A percentile compares a stretch with the other conserved stretches of the same genome.
phyloP scores from a whole-genome alignment of 2,113 vertebrate genomes.

The Podiceps cristatus region DNA sequence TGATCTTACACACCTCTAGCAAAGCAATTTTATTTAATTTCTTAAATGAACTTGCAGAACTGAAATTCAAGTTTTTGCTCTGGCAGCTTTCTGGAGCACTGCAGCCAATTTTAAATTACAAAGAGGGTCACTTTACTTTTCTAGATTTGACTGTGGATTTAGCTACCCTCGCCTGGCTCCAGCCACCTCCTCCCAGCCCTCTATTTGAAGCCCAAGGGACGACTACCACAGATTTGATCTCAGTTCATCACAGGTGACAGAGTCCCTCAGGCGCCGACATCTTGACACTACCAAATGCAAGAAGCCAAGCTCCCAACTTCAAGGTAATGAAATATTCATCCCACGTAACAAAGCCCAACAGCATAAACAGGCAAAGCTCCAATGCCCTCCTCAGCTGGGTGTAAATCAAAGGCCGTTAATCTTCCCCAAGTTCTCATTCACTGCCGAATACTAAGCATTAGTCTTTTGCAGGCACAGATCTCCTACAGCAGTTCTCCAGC shows the following conservation, averaged over 20 bases:
- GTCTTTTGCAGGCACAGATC: not conserved
- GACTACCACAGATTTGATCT: not conserved
- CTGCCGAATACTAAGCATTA: not conserved
- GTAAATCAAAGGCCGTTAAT: conserved; percentile 58
- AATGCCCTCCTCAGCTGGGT: not conserved
- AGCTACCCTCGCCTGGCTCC: not conserved
- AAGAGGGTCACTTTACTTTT: not conserved
- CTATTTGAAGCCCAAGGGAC: not conserved
- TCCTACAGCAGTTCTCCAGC: not conserved
- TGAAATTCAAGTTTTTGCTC: not conserved
- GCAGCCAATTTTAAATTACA: not conserved
- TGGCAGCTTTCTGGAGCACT: not conserved
- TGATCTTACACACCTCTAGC: not conserved
- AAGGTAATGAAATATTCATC: conserved; percentile 12
- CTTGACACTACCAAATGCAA: not conserved
- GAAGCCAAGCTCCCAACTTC: not conserved
- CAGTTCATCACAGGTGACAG: not conserved
- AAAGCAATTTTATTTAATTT: not conserved
- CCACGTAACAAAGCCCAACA: not conserved
- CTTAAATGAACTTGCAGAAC: not conserved
- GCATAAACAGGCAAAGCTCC: conserved; percentile 30
- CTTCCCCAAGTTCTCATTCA: not conserved
- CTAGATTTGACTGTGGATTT: not conserved
- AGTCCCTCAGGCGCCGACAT: fast-evolving
- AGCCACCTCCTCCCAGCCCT: not conserved